Evolutionary conservation across 1,140 invertebrate genomes (phyloP).

Genomic region (Pogonus chalceus): DNA sequence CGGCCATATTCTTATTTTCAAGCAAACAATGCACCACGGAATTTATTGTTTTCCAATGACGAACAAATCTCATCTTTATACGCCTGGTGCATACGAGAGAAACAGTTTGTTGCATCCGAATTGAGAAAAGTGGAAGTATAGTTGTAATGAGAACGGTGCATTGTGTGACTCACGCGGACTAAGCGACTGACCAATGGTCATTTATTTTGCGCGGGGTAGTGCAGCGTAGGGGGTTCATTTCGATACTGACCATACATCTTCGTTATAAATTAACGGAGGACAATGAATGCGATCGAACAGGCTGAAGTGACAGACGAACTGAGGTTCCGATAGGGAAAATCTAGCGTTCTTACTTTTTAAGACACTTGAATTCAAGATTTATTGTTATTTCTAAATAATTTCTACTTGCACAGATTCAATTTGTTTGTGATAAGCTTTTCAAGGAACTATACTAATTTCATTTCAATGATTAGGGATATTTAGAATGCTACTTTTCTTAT

Average conservation of each 20-base stretch:
- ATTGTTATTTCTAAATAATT: no score
- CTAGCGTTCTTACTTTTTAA: no score
- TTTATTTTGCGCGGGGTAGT: neutral
- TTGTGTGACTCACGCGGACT: constrained; percentile 18
- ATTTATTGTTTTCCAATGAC: neutral
- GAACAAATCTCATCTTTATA: neutral
- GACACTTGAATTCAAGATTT: no score
- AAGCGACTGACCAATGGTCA: constrained; percentile 22
- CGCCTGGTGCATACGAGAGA: neutral
- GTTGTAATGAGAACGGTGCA: constrained; percentile 19
- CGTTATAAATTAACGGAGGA: neutral
- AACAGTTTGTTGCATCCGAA: no score
- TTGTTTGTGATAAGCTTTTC: no score
- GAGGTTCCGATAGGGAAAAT: no score
- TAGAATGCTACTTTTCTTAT: no score
- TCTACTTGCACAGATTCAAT: no score
- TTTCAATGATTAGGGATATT: no score
- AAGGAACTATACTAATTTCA: no score
- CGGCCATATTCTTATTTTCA: constrained; percentile 21
- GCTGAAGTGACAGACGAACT: neutral
- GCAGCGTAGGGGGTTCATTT: no score
- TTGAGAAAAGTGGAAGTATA: no score
- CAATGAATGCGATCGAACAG: neutral
- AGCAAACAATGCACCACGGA: neutral
- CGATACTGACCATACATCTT: neutral